These are phyloP conservation scores for Microplitis demolitor DNA, from an alignment of 1,140 invertebrate genomes.

Conservation along the genomic window DNA sequence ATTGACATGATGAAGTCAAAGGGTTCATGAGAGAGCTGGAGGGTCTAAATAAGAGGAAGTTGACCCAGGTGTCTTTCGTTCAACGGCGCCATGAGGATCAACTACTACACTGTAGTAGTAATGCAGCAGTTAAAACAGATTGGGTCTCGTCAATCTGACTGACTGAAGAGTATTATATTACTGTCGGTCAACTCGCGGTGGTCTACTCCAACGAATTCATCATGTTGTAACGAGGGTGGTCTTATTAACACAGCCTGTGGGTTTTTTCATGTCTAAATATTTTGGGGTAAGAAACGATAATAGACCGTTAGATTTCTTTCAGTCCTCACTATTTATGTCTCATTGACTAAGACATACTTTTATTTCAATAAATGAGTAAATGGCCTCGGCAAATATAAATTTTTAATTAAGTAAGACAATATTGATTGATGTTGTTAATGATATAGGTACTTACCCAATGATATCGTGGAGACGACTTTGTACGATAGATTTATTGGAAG, in stretches of 20 bases:
- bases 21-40: conserved; percentile 43
- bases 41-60: conserved; percentile 52
- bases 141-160: conserved; percentile 42
- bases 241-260: conserved; percentile 24
- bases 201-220: conserved; percentile 23
- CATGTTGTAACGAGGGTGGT: conserved; percentile 41
- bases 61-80: conserved; percentile 56
- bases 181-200: conserved; percentile 37
- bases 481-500: conserved; percentile 48
- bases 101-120: conserved; percentile 9
- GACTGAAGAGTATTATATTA: conserved; percentile 45
- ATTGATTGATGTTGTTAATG: not conserved
- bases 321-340: not conserved
- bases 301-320: not conserved
- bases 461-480: conserved; percentile 56
- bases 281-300: conserved; percentile 4
- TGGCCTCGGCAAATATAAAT: no score
- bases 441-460: conserved; percentile 50
- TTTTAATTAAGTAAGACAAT: not conserved
- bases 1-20: conserved; percentile 1
- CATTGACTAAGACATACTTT: not conserved
- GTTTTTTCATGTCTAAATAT: conserved; percentile 30
- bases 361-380: no score
- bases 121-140: conserved; percentile 37
- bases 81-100: conserved; percentile 33